Evolutionary conservation across 1,140 invertebrate genomes (phyloP).

Genomic region (Diabrotica undecimpunctata): DNA sequence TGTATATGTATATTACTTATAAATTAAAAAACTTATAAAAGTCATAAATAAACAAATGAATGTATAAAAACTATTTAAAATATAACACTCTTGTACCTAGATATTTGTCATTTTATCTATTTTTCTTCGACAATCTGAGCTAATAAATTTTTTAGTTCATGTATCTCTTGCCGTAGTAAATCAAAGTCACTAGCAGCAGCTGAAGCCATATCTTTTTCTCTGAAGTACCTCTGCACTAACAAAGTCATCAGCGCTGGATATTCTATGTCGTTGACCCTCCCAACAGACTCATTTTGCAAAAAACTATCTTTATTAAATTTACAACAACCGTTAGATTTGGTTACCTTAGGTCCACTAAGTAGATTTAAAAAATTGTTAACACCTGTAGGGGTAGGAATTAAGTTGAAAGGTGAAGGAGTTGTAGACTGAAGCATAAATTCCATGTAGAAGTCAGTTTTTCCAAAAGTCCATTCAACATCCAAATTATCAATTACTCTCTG

Average conservation of each 20-base stretch:
- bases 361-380: constrained; percentile 49
- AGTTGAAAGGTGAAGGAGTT: constrained; percentile 56
- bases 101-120: background rate
- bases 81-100: background rate
- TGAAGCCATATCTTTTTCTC: constrained; percentile 44
- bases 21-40: background rate
- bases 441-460: constrained; percentile 56
- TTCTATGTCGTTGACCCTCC: constrained; percentile 31
- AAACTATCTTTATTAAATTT: background rate
- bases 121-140: constrained; percentile 33
- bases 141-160: constrained; percentile 38
- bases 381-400: constrained; percentile 53
- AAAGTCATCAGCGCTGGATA: constrained; percentile 53
- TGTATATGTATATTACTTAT: background rate
- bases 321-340: constrained; percentile 22
- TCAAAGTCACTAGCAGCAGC: constrained; percentile 40
- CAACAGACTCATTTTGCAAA: background rate
- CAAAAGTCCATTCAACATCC: constrained; percentile 59
- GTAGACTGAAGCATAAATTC: constrained; percentile 55
- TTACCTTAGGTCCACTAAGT: constrained; percentile 36
- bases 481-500: constrained; percentile 61
- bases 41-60: background rate
- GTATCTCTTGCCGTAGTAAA: constrained; percentile 39
- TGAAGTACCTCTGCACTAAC: constrained; percentile 55
- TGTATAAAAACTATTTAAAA: background rate